Evolutionary conservation across 2,113 vertebrate species (phyloP).

Genomic region (Ceuthmochares aereus): DNA sequence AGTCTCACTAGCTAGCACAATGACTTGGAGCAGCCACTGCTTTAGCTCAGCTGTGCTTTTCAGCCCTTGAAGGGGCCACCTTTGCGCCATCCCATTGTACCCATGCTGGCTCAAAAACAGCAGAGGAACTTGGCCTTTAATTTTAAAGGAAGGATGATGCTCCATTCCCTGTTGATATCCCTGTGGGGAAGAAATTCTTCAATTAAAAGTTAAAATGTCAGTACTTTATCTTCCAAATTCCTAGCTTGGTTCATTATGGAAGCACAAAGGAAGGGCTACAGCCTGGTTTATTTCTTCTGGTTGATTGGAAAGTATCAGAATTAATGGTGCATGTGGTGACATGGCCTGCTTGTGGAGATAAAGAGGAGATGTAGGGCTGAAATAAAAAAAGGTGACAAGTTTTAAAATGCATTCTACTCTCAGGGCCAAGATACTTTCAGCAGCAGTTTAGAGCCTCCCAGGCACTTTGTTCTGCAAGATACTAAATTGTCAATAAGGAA

Average conservation of each 20-base stretch:
- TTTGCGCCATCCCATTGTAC: neutral
- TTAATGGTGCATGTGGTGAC: conserved; percentile 48
- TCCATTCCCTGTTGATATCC: neutral
- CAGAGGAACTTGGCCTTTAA: neutral
- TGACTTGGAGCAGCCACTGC: neutral
- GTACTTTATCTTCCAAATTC: neutral
- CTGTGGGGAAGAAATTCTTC: neutral
- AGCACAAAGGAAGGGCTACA: conserved; percentile 6
- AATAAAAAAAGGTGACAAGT: neutral
- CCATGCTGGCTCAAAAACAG: neutral
- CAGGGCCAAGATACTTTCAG: neutral
- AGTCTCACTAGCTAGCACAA: neutral
- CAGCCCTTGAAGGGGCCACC: neutral
- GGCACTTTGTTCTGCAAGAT: neutral
- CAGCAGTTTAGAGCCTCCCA: neutral
- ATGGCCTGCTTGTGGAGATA: neutral
- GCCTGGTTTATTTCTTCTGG: conserved; percentile 16
- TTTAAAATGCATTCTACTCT: neutral
- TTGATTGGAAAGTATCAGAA: conserved; percentile 25
- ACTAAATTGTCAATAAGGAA: neutral
- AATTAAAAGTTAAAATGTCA: conserved; percentile 35
- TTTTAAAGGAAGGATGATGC: neutral
- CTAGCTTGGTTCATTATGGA: neutral
- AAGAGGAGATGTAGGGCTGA: neutral
- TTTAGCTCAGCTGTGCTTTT: neutral